Evolutionary conservation across 2,888 invertebrate genomes (phyloP), one percentile per base, ranked within the genome.

Genomic region (Helobdella robusta): DNA sequence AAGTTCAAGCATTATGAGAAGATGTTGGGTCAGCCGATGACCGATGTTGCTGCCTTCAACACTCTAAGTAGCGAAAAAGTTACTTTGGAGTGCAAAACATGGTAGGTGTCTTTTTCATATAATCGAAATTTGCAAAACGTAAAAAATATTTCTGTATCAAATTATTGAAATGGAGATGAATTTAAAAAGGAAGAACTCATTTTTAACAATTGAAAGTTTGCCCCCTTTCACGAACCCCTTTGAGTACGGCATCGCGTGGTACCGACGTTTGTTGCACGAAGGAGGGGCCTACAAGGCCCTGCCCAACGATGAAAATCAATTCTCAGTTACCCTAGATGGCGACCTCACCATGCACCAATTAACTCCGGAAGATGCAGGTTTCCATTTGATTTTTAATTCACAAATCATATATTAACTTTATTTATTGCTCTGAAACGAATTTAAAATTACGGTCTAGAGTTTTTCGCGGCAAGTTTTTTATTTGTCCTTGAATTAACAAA

Each of bases 1-100:
- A 65, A 59, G 25, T 50, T 25, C 25, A 48, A 60, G 11, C 30
- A 0, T 8, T 65, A 50, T 35, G 28, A 23, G 40, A 44, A 50
- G 3, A 36, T 32, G 18, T 8, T 65, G 11, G 59, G 60, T 23
- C 11, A 34, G 6, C 60, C 65, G 8, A 65, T 65, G 65, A 28
- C 15, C n/a, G 56, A 65, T 8, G n/a, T 65, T 6, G 11, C 30
- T 15, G n/a, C 59, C 18, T 40, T 65, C 36, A 34, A 60, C 28
- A 48, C 40, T 5, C 15, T 36, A 15, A 25, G 20, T 23, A 30
- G 36, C 15, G 50, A 60, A 35, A 59, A 40, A 60, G 40, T 60
- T 11, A 59, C 35, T 40, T 48, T 65, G 35, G 48, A 65, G 23
- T 65, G 65, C 40, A 59, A 65, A 5, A 30, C 65, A 15, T 65